phyloP scores from a whole-genome alignment of 2,113 vertebrate genomes.

The Enhydra lutris region DNA sequence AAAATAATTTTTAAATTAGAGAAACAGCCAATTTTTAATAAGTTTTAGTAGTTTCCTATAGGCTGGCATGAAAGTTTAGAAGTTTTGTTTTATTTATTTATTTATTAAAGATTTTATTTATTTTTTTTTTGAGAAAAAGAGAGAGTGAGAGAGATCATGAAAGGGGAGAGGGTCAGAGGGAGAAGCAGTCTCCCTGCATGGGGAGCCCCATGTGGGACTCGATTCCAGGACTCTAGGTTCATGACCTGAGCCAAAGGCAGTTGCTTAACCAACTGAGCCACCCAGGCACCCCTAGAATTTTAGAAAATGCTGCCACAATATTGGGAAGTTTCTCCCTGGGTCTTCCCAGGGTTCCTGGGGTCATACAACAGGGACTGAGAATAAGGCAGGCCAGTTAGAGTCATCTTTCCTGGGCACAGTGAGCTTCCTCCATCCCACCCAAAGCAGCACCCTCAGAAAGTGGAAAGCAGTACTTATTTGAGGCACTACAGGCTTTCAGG shows the following conservation, averaged over 20 bases:
- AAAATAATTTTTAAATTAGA: not conserved
- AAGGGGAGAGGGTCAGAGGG: too few species aligned
- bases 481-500: not conserved
- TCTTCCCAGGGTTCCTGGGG: not conserved
- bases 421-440: not conserved
- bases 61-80: not conserved
- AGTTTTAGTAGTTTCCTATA: not conserved
- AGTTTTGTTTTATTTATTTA: too few species aligned
- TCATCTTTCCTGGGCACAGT: not conserved
- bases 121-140: too few species aligned
- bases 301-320: not conserved
- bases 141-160: too few species aligned
- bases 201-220: too few species aligned
- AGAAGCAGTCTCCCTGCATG: too few species aligned
- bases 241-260: too few species aligned
- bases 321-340: not conserved
- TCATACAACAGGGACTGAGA: not conserved
- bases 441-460: not conserved
- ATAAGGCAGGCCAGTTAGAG: not conserved
- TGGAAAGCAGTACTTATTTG: too few species aligned
- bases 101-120: too few species aligned
- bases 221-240: too few species aligned
- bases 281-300: not conserved
- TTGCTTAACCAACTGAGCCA: too few species aligned
- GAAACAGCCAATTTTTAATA: not conserved